Base-by-base conservation (phyloP, 2,888 invertebrate species). In the Drosophila neutralis region DNA sequence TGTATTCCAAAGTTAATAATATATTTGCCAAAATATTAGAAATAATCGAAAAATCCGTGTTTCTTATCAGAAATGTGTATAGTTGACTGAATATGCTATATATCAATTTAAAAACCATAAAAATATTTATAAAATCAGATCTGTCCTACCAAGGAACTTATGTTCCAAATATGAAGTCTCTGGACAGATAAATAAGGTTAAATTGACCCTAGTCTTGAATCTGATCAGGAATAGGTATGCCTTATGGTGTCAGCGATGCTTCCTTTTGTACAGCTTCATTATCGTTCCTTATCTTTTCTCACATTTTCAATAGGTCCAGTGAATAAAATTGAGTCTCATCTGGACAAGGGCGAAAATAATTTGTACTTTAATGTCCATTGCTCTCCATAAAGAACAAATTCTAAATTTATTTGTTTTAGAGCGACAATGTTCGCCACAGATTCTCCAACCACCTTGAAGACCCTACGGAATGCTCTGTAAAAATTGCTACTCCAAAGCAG, bases 401-500 rank as follows among this genome's bases (percentile, higher is more conserved):
- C 21, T 24, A 45, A 45, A 24, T 15, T 13, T 4, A 33, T 45
- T 45, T 33, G 52, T 4, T 15, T 35, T 7, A 45, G 5, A 45
- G 45, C 40, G 15, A 83, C 56, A 65, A 93, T 93, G 92, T 90
- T 92, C 60, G 89, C 92, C 69, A 78, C 90, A 56, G 87, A 87
- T 48, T 92, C 92, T 51, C 91, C 92, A 78, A 81, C 81, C 48
- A 91, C 92, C 38, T 89, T 92, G 56, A 92, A 89, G 76, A 82
- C 91, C 40, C 76, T 93, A 38, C 88, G 91, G 58, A 89, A 89
- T 67, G 79, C 87, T 92, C 61, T 90, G 80, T 64, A 92, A 87
- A 82, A 93, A 92, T 92, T 91, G 90, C 53, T 93, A 92, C 77
- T 93, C 93, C 66, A 93, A 91, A 72, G 91, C 93, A 89, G 93